A percentile compares a stretch with the other conserved stretches of the same genome.
Conservation (phyloP, 2,888 invertebrate genomes). For the Alloscopus bannaensis region DNA sequence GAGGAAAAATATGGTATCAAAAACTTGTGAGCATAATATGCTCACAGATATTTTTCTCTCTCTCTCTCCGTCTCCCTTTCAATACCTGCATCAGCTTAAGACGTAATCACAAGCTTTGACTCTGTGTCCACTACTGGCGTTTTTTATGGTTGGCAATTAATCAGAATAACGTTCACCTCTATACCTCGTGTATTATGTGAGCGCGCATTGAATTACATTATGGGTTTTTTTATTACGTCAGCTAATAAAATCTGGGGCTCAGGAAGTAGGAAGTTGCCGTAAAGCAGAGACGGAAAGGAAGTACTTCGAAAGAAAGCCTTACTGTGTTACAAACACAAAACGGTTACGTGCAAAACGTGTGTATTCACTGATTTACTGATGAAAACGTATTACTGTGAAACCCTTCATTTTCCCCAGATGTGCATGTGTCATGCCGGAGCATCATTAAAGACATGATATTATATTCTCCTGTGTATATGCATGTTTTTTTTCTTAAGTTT, state of each 20-base stretch:
- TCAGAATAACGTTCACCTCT: slow-evolving; percentile 24
- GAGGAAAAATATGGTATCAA: no score
- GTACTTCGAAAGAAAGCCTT: no score
- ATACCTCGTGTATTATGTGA: slow-evolving; percentile 14
- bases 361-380: no score
- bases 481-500: not conserved
- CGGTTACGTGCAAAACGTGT: no score
- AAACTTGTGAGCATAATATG: no score
- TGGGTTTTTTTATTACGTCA: slow-evolving; percentile 18
- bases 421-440: slow-evolving; percentile 38
- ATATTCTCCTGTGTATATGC: no score
- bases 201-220: slow-evolving; percentile 21
- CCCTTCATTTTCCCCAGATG: no score
- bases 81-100: slow-evolving; percentile 18
- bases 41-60: no score
- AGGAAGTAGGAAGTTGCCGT: slow-evolving; percentile 62
- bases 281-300: slow-evolving; percentile 11
- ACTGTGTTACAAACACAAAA: no score
- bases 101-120: slow-evolving; percentile 11
- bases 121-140: no score
- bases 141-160: slow-evolving; percentile 55
- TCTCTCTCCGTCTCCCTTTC: no score
- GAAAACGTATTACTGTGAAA: no score
- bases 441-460: slow-evolving; percentile 31
- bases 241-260: slow-evolving; percentile 53